Conservation (phyloP, 2,113 vertebrate species). For the Colossoma macropomum region DNA sequence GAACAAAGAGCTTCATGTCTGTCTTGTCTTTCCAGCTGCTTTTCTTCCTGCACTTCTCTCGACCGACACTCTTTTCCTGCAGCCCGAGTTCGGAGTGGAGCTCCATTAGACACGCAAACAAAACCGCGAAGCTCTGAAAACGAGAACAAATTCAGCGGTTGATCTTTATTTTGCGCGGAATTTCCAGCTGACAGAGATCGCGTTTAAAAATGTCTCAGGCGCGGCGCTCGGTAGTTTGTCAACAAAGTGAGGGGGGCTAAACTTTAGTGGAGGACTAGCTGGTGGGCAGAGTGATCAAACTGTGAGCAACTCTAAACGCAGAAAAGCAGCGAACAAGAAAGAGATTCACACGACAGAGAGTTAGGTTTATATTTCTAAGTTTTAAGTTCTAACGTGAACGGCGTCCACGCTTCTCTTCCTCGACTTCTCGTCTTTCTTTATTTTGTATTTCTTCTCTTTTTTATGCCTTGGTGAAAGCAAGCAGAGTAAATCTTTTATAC, state of each 20-base stretch:
- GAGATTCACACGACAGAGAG: no score
- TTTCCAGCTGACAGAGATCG: no score
- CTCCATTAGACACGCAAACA: not conserved
- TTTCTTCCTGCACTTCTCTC: not conserved
- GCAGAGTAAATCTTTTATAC: not conserved
- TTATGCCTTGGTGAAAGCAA: not conserved
- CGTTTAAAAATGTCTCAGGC: no score
- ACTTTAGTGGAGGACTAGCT: not conserved
- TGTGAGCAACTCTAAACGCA: not conserved
- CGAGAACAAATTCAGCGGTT: no score
- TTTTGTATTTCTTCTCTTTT: not conserved
- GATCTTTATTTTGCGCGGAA: no score
- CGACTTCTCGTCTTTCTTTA: not conserved
- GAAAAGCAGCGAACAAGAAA: no score
- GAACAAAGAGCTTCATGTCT: not conserved
- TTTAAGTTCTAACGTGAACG: no score
- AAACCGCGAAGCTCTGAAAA: not conserved
- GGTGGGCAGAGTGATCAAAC: not conserved
- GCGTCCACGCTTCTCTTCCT: not conserved
- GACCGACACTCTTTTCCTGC: no score
- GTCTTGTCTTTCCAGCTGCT: not conserved
- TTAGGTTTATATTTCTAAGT: no score
- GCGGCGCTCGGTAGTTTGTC: not conserved
- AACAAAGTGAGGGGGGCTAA: not conserved
- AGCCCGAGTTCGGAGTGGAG: not conserved